Base-by-base conservation (phyloP, 92 coral and sea anemone species). In the Bergia puertoricense region DNA sequence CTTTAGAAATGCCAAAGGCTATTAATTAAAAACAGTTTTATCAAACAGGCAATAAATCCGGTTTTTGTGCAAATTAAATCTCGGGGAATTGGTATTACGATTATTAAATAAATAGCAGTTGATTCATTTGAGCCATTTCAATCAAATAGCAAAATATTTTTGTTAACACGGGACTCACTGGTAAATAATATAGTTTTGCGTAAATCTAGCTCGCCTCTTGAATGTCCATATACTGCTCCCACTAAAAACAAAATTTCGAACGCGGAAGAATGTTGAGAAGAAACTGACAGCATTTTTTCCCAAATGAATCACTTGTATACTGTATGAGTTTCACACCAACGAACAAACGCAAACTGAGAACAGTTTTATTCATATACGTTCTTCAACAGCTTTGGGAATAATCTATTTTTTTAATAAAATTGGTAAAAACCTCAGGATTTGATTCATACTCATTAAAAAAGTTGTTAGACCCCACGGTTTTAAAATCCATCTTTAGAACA, bases 11-110 rank as follows among this genome's bases (percentile, higher is more conserved):
- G 18, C 46, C 51, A 42, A 76, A 45, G 48, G 80, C 18, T 62
- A 22, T 62, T 62, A 62, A 76, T 76, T 76, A 76, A 13, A 9
- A 76, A 51, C 80, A 40, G 46, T 23, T 51, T 42, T 76, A 72
- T 39, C 13, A 76, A 76, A 76, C 80, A 76, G 80, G 80, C 54
- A 23, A 42, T 76, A 76, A 76, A 43, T 76, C 80, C 38, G 23
- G 20, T 76, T 76, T 42, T 76, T 62, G 54, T 76, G 36, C 44
- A 6, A n/a, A 15, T 76, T 39, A 76, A n/a, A 42, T 18, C 80
- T 76, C 22, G 30, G 22, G 23, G 37, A 76, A 51, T 76, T 76
- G 80, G 46, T 45, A 42, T 76, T 76, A 40, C 48, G 48, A 76
- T 76, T 76, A 76, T 9, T 43, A 18, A 76, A 76, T n/a, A 76